These are phyloP conservation scores for Enteromius anoplus DNA, from an alignment of 2,797 vertebrate genomes.

Conservation along the genomic window DNA sequence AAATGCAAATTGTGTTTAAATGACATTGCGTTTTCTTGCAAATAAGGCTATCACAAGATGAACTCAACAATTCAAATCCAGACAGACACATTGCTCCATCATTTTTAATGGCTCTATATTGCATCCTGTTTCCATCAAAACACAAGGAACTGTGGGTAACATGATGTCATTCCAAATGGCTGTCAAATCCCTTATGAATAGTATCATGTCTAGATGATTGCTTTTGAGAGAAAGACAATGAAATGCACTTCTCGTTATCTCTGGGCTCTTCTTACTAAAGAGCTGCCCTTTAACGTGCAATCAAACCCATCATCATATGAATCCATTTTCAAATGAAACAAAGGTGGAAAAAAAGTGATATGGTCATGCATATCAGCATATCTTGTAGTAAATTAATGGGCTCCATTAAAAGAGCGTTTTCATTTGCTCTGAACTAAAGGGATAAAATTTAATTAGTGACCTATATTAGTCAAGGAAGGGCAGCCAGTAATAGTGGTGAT, in stretches of 20 bases:
- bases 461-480: slow-evolving; percentile 46
- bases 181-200: slow-evolving; percentile 20
- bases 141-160: slow-evolving; percentile 12
- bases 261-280: slow-evolving; percentile 16
- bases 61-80: not conserved
- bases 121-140: not conserved
- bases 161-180: slow-evolving; percentile 10
- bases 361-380: slow-evolving; percentile 17
- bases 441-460: slow-evolving; percentile 53
- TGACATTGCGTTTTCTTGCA: not conserved
- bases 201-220: slow-evolving; percentile 24
- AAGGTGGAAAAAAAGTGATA: slow-evolving; percentile 4
- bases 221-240: slow-evolving; percentile 37
- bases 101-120: slow-evolving; percentile 24
- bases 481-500: slow-evolving; percentile 36
- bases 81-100: not conserved
- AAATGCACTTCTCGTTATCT: slow-evolving; percentile 15
- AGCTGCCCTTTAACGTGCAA: slow-evolving; percentile 30
- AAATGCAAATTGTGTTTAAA: slow-evolving; percentile 18
- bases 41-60: not conserved
- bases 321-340: slow-evolving; percentile 37
- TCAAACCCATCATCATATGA: slow-evolving; percentile 18
- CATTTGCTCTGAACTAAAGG: slow-evolving; percentile 52
- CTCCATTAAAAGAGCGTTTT: slow-evolving; percentile 50
- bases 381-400: slow-evolving; percentile 45